Conservation (phyloP, 2,113 vertebrate species). For the Phrynosoma platyrhinos region DNA sequence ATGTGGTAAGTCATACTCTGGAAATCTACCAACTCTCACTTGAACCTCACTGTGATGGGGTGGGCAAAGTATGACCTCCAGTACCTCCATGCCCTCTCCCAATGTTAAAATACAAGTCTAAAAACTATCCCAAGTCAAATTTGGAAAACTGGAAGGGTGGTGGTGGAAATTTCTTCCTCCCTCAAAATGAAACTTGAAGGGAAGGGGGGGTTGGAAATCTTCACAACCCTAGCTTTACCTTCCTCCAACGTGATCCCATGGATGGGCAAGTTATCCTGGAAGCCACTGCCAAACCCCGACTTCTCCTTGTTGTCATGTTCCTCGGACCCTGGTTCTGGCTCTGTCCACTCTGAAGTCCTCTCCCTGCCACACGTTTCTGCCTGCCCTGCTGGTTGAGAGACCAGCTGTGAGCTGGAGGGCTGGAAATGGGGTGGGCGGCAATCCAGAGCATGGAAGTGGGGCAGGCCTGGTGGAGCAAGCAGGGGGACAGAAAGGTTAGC, state of each 20-base stretch:
- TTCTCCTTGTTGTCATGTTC: slow-evolving; percentile 67
- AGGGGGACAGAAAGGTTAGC: slow-evolving; percentile 47
- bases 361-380: neutral
- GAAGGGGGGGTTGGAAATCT: neutral
- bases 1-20: no score
- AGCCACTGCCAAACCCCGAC: slow-evolving; percentile 62
- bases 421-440: slow-evolving; percentile 63
- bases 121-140: no score
- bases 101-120: no score
- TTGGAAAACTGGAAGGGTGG: no score
- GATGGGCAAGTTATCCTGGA: slow-evolving; percentile 74
- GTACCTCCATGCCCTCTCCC: no score
- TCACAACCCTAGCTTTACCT: slow-evolving; percentile 54
- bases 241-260: slow-evolving; percentile 80
- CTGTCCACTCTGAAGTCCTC: slow-evolving; percentile 48
- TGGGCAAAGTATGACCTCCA: no score
- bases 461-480: slow-evolving; percentile 51
- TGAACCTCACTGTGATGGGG: no score
- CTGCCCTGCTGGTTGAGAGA: neutral
- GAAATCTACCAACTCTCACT: no score
- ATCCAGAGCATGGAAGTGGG: slow-evolving; percentile 49
- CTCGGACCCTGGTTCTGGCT: slow-evolving; percentile 57
- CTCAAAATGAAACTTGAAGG: no score
- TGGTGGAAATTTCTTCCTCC: no score
- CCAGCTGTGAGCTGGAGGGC: slow-evolving; percentile 44